phyloP scores from a whole-genome alignment of 1,140 invertebrate genomes.

The Calliopsis andreniformis region DNA sequence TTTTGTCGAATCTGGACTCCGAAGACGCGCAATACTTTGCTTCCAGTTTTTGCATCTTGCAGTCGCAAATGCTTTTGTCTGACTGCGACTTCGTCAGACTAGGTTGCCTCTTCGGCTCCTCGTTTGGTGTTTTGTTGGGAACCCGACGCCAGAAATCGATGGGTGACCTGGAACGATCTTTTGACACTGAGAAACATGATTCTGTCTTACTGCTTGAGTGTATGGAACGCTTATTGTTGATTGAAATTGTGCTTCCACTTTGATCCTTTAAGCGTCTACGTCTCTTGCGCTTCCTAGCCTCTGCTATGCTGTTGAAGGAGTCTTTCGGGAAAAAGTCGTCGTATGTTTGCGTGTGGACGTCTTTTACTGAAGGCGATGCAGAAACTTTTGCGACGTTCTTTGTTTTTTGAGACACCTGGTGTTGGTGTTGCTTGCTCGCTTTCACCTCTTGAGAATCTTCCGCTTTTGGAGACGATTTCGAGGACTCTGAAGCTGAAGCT shows the following conservation, averaged over 20 bases:
- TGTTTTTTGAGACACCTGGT: background rate
- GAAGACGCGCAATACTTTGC: background rate
- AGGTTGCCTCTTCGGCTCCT: background rate
- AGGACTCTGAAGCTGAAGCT: background rate
- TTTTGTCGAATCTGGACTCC: background rate
- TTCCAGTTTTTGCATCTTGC: background rate
- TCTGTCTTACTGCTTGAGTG: background rate
- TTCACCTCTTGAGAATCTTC: background rate
- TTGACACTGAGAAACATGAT: background rate
- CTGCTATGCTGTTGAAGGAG: background rate
- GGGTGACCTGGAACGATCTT: background rate
- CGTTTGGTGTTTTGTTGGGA: accelerated
- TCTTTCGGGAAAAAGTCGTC: background rate
- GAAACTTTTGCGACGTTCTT: background rate
- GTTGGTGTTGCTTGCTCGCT: background rate
- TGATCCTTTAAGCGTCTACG: background rate
- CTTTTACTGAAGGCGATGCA: background rate
- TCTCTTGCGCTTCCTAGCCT: background rate
- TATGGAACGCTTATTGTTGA: no score
- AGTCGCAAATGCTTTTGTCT: background rate
- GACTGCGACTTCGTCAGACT: background rate
- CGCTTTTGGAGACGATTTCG: background rate
- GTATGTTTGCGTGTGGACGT: background rate
- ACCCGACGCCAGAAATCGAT: background rate
- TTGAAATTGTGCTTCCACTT: background rate